These are phyloP conservation scores for Druon quercuslanigerum DNA, from an alignment of 1,140 invertebrate species.

Conservation along the genomic window DNA sequence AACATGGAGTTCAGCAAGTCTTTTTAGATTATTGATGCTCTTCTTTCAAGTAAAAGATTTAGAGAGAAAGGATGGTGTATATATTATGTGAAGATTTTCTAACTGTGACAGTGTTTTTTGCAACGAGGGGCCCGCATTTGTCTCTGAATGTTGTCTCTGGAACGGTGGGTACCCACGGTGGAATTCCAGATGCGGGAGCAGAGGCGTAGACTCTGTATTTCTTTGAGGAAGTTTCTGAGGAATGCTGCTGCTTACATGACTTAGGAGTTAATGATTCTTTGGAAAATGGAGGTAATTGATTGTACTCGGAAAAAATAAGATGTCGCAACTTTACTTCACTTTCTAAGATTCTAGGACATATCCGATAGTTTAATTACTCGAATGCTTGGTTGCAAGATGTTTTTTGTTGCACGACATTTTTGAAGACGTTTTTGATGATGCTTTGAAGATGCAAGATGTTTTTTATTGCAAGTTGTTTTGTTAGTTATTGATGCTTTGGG, in stretches of 20 bases:
- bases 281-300: no score
- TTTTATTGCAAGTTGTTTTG: no score
- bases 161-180: conserved; percentile 4
- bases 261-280: not conserved
- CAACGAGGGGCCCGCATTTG: conserved; percentile 18
- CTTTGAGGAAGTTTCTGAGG: not conserved
- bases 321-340: no score
- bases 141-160: conserved; percentile 23
- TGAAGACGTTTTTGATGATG: no score
- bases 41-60: not conserved
- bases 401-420: no score
- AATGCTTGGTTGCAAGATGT: no score
- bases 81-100: conserved; percentile 14
- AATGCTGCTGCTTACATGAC: not conserved
- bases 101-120: conserved; percentile 24
- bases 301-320: no score
- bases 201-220: conserved; percentile 4
- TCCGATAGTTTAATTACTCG: no score
- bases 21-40: not conserved
- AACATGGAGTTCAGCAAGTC: not conserved
- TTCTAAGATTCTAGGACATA: no score
- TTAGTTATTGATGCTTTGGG: no score
- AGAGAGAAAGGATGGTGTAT: not conserved
- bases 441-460: no score
- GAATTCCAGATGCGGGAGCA: conserved; percentile 30